Percentiles rank a stretch among this genome's conserved stretches.
These are phyloP conservation scores for Platyura marginata DNA, from an alignment of 1,140 invertebrate genomes.

Conservation along the genomic window DNA sequence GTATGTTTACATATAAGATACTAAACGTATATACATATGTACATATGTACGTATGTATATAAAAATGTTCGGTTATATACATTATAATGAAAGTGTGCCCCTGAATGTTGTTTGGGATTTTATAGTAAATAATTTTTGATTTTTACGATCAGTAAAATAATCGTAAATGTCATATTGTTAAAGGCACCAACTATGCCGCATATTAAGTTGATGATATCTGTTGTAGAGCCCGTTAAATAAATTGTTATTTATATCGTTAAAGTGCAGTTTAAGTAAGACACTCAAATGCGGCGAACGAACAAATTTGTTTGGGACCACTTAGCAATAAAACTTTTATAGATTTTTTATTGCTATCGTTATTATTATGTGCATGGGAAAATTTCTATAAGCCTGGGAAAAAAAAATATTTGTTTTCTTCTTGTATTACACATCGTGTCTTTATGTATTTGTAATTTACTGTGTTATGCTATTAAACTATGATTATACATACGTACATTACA, in stretches of 20 bases:
- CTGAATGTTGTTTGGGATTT: neutral
- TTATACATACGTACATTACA: too few relatives aligned
- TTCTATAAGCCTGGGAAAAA: neutral
- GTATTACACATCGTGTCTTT: too few relatives aligned
- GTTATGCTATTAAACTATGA: too few relatives aligned
- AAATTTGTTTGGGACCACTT: neutral
- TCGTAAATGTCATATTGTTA: slow-evolving; percentile 2
- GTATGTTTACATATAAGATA: neutral
- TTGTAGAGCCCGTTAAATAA: neutral
- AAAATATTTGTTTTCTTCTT: too few relatives aligned
- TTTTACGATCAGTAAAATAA: slow-evolving; percentile 3
- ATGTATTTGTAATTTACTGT: too few relatives aligned
- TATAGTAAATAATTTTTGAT: slow-evolving; percentile 1
- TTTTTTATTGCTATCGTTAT: neutral
- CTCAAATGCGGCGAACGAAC: neutral
- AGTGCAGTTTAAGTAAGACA: neutral
- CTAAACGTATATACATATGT: neutral
- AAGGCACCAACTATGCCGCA: too few relatives aligned
- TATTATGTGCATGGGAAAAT: neutral
- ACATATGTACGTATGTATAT: neutral
- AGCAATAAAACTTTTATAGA: neutral
- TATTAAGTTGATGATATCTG: neutral
- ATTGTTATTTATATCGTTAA: neutral
- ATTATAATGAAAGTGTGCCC: neutral
- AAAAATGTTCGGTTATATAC: neutral